Conservation (phyloP, 1,140 invertebrate genomes). For the Hirudo medicinalis region DNA sequence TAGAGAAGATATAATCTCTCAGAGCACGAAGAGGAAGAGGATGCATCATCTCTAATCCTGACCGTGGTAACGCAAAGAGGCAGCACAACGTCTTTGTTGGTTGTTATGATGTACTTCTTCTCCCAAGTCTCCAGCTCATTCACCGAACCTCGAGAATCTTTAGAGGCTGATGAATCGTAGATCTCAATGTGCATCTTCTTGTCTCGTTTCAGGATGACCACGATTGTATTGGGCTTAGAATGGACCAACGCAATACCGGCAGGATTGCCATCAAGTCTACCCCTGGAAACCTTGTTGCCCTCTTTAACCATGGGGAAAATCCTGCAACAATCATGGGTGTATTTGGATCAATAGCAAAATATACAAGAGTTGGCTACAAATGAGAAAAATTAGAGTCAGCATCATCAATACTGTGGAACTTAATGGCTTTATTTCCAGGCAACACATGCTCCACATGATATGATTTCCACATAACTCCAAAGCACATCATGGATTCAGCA, state of each 20-base stretch:
- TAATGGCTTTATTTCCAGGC: too few species aligned
- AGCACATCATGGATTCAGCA: not conserved
- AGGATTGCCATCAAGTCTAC: not conserved
- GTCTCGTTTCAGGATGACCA: conserved; percentile 7
- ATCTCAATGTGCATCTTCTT: not conserved
- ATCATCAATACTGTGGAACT: too few species aligned
- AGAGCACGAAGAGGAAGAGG: not conserved
- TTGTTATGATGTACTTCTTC: not conserved
- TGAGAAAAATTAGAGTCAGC: not conserved
- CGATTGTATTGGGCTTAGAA: not conserved
- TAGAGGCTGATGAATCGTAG: not conserved
- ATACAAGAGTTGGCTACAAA: not conserved
- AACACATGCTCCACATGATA: too few species aligned
- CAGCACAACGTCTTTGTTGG: not conserved
- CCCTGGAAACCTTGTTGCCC: conserved; percentile 1
- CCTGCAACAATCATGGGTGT: not conserved
- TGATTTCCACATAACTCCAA: too few species aligned
- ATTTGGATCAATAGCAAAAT: not conserved
- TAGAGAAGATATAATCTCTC: conserved; percentile 2
- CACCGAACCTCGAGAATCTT: not conserved
- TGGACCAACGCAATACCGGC: not conserved
- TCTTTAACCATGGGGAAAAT: not conserved
- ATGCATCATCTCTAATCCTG: not conserved
- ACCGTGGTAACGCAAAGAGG: not conserved
- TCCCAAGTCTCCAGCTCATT: not conserved